Evolutionary conservation across 2,888 invertebrate genomes (phyloP).

Genomic region (Carcina quercana): DNA sequence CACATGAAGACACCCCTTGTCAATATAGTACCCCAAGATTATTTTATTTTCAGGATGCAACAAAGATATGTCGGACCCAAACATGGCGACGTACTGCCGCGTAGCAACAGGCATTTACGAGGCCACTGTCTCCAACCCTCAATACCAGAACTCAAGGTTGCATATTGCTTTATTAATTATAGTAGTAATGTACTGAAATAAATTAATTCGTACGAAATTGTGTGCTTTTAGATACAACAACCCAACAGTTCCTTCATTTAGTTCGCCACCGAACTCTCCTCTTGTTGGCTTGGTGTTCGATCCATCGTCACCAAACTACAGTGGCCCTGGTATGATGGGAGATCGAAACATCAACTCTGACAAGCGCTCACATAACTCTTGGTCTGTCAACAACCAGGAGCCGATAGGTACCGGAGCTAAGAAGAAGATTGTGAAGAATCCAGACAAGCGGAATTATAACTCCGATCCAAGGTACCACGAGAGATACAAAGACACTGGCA

Average conservation of each 20-base stretch:
- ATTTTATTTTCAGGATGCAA: conserved; percentile 14
- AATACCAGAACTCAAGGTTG: conserved; percentile 53
- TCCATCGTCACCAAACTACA: conserved; percentile 55
- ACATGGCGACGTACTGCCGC: conserved; percentile 55
- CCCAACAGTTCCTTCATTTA: conserved; percentile 55
- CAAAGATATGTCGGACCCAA: conserved; percentile 53
- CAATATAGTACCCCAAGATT: too few species aligned
- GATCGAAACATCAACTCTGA: conserved; percentile 44
- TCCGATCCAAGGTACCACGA: conserved; percentile 54
- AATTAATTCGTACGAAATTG: too few species aligned
- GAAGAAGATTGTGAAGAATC: conserved; percentile 64
- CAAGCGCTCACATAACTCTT: conserved; percentile 53
- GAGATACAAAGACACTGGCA: conserved; percentile 46
- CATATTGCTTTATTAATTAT: too few species aligned
- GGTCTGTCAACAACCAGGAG: conserved; percentile 55
- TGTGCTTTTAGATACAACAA: conserved; percentile 54
- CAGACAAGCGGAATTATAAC: conserved; percentile 55
- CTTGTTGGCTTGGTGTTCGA: conserved; percentile 60
- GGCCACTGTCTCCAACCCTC: conserved; percentile 46
- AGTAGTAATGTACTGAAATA: too few species aligned
- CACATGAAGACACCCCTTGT: too few species aligned
- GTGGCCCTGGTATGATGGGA: conserved; percentile 43
- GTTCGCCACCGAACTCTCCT: conserved; percentile 65
- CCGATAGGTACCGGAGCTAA: conserved; percentile 68
- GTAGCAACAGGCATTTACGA: conserved; percentile 56